Conservation (phyloP, 2,797 vertebrate genomes). For the Anas flavirostris region DNA sequence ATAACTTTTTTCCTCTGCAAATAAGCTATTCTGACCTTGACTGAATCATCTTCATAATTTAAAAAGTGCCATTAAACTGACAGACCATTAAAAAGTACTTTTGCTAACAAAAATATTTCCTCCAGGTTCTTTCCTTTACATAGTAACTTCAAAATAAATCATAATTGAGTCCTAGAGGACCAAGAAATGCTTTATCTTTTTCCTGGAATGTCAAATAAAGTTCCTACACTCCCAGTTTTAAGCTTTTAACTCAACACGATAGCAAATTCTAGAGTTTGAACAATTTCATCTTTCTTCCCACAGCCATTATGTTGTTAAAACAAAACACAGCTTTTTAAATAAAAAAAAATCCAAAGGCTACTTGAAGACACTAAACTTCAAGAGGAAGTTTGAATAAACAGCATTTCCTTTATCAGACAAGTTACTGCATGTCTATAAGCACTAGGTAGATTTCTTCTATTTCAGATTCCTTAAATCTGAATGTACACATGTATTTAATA, state of each 20-base stretch:
- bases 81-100: neutral
- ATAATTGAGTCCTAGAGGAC: neutral
- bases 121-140: neutral
- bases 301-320: neutral
- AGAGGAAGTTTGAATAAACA: neutral
- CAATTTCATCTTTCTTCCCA: neutral
- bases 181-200: neutral
- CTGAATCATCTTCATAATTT: neutral
- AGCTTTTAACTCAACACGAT: neutral
- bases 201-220: neutral
- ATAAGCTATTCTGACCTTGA: neutral
- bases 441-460: neutral
- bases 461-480: neutral
- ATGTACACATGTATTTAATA: neutral
- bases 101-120: neutral
- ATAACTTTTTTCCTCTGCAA: neutral
- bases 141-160: neutral
- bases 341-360: neutral
- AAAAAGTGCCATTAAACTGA: neutral
- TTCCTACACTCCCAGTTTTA: neutral
- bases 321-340: neutral
- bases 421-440: neutral
- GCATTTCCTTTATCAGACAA: neutral
- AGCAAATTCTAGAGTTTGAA: neutral
- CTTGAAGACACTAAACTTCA: neutral